phyloP scores from a whole-genome alignment of 2,888 invertebrate species.

The Machimus atricapillus region DNA sequence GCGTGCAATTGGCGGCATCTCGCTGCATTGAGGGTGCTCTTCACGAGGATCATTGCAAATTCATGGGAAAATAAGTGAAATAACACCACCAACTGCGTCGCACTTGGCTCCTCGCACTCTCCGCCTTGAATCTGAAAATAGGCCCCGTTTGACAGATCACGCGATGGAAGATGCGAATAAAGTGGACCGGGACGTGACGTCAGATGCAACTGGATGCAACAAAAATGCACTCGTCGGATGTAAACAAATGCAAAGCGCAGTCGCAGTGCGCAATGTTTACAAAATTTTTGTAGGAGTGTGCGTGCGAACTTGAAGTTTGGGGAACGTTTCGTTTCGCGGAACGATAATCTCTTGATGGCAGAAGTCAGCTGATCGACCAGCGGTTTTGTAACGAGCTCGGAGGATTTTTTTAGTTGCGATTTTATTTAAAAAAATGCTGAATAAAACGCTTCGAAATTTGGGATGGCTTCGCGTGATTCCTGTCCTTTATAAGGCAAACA shows the following conservation, averaged over 20 bases:
- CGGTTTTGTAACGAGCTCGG: background rate
- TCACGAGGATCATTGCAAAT: slow-evolving; percentile 15
- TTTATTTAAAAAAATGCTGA: background rate
- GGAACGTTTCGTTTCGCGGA: background rate
- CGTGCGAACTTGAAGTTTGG: background rate
- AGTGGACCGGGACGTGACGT: background rate
- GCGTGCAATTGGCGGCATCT: slow-evolving; percentile 11
- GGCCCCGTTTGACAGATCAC: background rate
- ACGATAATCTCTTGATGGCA: background rate
- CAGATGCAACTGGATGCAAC: background rate
- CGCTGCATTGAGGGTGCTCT: slow-evolving; percentile 3
- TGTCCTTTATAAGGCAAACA: background rate
- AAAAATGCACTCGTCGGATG: background rate
- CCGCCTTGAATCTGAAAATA: background rate
- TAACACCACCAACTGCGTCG: background rate
- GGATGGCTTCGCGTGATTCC: background rate
- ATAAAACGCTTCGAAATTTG: background rate
- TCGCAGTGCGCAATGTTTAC: background rate
- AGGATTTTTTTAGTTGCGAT: background rate
- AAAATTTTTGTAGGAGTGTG: background rate
- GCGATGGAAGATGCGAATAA: background rate
- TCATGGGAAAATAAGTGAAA: background rate
- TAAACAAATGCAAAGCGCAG: background rate
- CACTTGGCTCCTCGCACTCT: background rate
- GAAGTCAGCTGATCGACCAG: background rate